Conservation (phyloP, 2,797 vertebrate genomes). For the Anabas testudineus region DNA sequence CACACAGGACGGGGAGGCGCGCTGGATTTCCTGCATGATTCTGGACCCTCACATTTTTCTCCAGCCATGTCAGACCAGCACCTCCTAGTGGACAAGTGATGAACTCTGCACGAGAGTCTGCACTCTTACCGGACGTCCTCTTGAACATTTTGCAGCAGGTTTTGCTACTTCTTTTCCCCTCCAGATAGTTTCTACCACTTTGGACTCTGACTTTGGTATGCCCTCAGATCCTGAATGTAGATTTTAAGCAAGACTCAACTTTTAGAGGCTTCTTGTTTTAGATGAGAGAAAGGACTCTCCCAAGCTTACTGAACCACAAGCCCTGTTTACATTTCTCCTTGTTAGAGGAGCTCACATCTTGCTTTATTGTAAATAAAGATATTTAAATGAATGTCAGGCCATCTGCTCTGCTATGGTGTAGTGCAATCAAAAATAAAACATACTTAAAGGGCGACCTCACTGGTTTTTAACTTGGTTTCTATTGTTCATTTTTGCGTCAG, state of each 20-base stretch:
- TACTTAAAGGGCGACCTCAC: slow-evolving; percentile 35
- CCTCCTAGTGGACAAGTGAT: slow-evolving; percentile 67
- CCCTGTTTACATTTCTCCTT: slow-evolving; percentile 89
- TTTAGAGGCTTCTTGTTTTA: slow-evolving; percentile 73
- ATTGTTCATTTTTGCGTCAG: too few species aligned
- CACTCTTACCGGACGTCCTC: slow-evolving; percentile 44
- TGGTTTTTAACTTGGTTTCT: too few species aligned
- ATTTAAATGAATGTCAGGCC: slow-evolving; percentile 86
- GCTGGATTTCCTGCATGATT: slow-evolving; percentile 80
- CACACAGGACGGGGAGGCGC: slow-evolving; percentile 33
- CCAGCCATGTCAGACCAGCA: slow-evolving; percentile 71
- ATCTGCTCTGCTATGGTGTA: slow-evolving; percentile 90
- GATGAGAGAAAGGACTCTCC: slow-evolving; percentile 58
- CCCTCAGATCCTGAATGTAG: slow-evolving; percentile 80
- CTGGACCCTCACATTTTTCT: slow-evolving; percentile 66
- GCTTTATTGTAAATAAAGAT: slow-evolving; percentile 89
- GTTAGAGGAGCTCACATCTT: slow-evolving; percentile 80
- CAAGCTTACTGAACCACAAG: slow-evolving; percentile 79
- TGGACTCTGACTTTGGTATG: slow-evolving; percentile 55
- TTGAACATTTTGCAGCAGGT: slow-evolving; percentile 80
- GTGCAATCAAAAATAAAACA: slow-evolving; percentile 77
- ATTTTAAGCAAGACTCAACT: slow-evolving; percentile 66
- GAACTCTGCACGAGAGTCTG: slow-evolving; percentile 77
- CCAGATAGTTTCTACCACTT: slow-evolving; percentile 36
- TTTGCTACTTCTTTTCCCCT: slow-evolving; percentile 80